Evolutionary conservation across 2,113 vertebrate species (phyloP), one percentile per base, ranked within the genome.

Genomic region (Pristiophorus japonicus): DNA sequence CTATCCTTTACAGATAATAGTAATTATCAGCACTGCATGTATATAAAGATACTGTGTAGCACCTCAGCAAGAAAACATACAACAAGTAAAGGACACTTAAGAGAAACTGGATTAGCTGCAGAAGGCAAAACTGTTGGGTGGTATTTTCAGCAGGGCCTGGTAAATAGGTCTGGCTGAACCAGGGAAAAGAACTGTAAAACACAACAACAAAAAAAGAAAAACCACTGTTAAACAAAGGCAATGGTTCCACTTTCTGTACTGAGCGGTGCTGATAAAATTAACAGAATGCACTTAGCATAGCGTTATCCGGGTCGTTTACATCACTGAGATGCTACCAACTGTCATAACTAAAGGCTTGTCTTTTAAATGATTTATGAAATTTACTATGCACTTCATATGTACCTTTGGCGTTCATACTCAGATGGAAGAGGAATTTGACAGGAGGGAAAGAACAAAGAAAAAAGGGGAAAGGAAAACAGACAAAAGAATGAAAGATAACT

Each of bases 151-250:
- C 99, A 98, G 99, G 98, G 98, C 98, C 99, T 99, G 99, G 99
- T 99, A 99, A 98, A 99, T 99, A 99, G 99, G 99, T 99, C 98
- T 99, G 99, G 99, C 98, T 99, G 99, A 99, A 99, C 99, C 99
- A 99, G 99, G 99, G 98, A 99, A 99, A 99, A 99, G 98, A 99
- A 99, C 99, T 99, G 99, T 99, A 99, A 99, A 99, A 99, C 99
- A 99, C 99, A 99, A 99, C 98, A 99, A 99, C 98, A 99, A 99
- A 98, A 96, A 99, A 99, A 99, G 98, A 99, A 99, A 99, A 98
- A 99, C 98, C 98, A 99, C 99, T 98, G 98, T 99, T 99, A 99
- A 99, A 99, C 98, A 97, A 98, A 98, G 98, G 98, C 98, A 98
- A 98, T 98, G 98, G 98, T 98, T 98, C 93, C 93, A 94, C 93